These are phyloP conservation scores for Lumbricus terrestris DNA, from an alignment of 2,888 invertebrate species.

Conservation along the genomic window DNA sequence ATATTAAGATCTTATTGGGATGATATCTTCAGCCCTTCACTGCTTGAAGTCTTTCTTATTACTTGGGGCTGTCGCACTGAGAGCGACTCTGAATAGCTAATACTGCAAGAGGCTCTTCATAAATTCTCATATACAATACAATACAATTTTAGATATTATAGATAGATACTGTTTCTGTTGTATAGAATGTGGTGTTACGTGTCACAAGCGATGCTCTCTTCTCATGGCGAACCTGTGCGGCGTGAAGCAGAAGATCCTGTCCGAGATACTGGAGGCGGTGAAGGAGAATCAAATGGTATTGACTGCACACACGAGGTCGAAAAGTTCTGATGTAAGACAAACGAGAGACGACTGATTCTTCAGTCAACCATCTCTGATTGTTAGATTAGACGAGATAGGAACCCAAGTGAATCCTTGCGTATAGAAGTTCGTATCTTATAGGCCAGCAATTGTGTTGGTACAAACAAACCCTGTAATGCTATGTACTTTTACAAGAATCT, in stretches of 20 bases:
- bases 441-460: background rate
- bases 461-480: background rate
- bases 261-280: conserved; percentile 67
- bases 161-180: no score
- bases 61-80: no score
- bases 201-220: conserved; percentile 97
- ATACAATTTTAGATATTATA: no score
- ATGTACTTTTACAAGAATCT: background rate
- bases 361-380: background rate
- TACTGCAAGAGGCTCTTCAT: no score
- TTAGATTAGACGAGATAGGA: background rate
- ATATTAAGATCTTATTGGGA: no score
- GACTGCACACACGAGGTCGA: background rate
- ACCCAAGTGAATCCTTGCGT: background rate
- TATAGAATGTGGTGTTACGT: conserved; percentile 85
- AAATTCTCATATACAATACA: no score
- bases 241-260: conserved; percentile 94
- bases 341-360: background rate
- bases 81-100: no score
- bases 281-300: background rate
- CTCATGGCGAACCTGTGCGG: conserved; percentile 96
- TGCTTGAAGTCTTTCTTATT: no score
- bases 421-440: background rate
- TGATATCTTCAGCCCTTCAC: no score
- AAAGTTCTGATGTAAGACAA: background rate